Base-by-base conservation (phyloP, 2,113 vertebrate genomes). In the Trogon melanurus region DNA sequence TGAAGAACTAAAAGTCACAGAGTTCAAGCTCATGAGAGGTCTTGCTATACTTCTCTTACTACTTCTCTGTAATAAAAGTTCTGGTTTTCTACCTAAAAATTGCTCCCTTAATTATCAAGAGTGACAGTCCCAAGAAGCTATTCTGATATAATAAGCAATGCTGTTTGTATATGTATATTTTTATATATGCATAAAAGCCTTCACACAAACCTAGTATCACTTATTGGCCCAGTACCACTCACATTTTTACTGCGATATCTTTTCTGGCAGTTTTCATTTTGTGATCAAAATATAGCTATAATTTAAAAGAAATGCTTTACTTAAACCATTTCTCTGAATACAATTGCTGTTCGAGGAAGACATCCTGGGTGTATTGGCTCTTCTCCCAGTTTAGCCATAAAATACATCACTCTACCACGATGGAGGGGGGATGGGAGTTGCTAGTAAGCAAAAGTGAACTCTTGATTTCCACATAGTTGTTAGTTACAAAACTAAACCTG, bases 381-480 rank as follows among this genome's bases (percentile, higher is more conserved):
- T 61, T 85, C 62, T 93, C 79, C 90, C 89, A 91, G 73, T 89
- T 91, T 84, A 94, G 65, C 80, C 91, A 89, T 50, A 71, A 94
- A 93, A 89, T 78, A 76, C 54, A 65, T 81, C 73, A 81, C 51
- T 88, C 58, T 74, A 71, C 60, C 47, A 66, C 60, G 65, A 74
- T 58, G 45, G 38, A 56, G 22, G 8, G 11, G 41, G 18, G 10
- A 22, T 26, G 22, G 41, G 44, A 75, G 76, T 32, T 72, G 64
- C 69, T 81, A 44, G 50, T 71, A 74, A 47, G 66, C 32, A 72
- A 38, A 72, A 94, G 20, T 27, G 56, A 94, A 86, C 57, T 79
- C 60, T 78, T 73, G 22, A 78, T 73, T 83, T 82, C 58, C 29
- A 53, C 45, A 5, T 10, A 60, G 80, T 30, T 78, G 60, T 71